A percentile compares a stretch with the other conserved stretches of the same genome.
These are phyloP conservation scores for Apodemia duryi DNA, from an alignment of 2,888 invertebrate genomes.

Conservation along the genomic window DNA sequence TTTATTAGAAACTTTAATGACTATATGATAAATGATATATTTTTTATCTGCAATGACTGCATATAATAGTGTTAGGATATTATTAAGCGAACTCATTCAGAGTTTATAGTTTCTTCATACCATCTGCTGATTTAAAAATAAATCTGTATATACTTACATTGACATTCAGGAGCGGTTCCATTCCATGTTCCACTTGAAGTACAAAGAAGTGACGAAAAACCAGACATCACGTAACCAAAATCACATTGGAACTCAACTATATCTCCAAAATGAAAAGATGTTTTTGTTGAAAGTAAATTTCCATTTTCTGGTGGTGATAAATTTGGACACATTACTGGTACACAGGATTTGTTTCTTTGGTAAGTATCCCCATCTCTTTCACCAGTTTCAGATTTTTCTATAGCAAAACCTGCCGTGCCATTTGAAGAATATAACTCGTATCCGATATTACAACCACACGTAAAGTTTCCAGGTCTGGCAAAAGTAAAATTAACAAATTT, in stretches of 20 bases:
- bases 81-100: too few relatives aligned
- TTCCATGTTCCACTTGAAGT: conserved; percentile 96
- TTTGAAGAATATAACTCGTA: conserved; percentile 92
- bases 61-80: too few relatives aligned
- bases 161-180: conserved; percentile 94
- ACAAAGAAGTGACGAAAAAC: conserved; percentile 91
- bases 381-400: conserved; percentile 91
- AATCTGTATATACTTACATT: conserved; percentile 82
- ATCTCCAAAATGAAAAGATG: conserved; percentile 93
- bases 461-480: conserved; percentile 88
- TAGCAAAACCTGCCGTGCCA: conserved; percentile 92
- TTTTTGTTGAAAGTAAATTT: conserved; percentile 88
- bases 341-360: conserved; percentile 96
- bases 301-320: conserved; percentile 91
- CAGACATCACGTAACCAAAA: conserved; percentile 95
- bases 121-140: too few relatives aligned
- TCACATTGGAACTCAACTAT: conserved; percentile 94
- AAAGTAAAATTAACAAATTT: conserved; percentile 26
- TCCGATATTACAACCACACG: conserved; percentile 94
- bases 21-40: too few relatives aligned
- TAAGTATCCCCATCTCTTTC: conserved; percentile 92
- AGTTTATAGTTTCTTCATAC: too few relatives aligned
- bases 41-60: too few relatives aligned
- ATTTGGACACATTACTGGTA: conserved; percentile 92
- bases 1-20: too few relatives aligned